Evolutionary conservation across 2,888 invertebrate genomes (phyloP), one percentile per base, ranked within the genome.

Genomic region (Megaustenia siamemsis): DNA sequence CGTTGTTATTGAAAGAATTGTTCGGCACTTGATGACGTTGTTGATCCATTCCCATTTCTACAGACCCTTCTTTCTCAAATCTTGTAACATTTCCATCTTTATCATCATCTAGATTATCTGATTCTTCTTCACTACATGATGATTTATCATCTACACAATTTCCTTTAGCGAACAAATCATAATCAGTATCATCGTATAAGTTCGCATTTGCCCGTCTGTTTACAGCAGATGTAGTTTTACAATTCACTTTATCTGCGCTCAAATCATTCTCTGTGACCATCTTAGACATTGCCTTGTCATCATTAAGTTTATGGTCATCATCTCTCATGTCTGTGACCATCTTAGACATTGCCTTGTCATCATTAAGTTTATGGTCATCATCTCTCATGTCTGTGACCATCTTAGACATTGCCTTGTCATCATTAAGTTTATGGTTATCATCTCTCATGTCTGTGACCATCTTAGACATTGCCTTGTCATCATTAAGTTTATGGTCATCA

Each of bases 131-230:
- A 21, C 66, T 75, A 56, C 35, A 63, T 21, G 60, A 43, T 15
- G 40, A 38, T n/a, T 43, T 63, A 6, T 28, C 28, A 38, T 77
- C 83, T n/a, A 53, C 45, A 24, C 53, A 75, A 18, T 73, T 66
- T 15, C 68, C 76, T 68, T 12, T 28, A 68, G 68, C 28, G 35
- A 35, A 38, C 18, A 38, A 3, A 38, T 68, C 35, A 38, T 12
- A 4, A 18, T 21, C 15, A 12, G 6, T 35, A 35, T 4, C 12
- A 4, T 18, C 8, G 10, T 66, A 2, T 6, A 66, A 32, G 6
- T 66, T 10, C 5, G 32, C 18, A 18, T 66, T 66, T 40, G 24
- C n/a, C 40, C n/a, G 32, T 24, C 1, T 43, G 18, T 43, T n/a
- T 35, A 43, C n/a, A 6, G 40, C 69, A 69, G 40, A n/a, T n/a